Evolutionary conservation across 2,113 vertebrate species (phyloP), one percentile per base, ranked within the genome.

Genomic region (Eulemur rufifrons): DNA sequence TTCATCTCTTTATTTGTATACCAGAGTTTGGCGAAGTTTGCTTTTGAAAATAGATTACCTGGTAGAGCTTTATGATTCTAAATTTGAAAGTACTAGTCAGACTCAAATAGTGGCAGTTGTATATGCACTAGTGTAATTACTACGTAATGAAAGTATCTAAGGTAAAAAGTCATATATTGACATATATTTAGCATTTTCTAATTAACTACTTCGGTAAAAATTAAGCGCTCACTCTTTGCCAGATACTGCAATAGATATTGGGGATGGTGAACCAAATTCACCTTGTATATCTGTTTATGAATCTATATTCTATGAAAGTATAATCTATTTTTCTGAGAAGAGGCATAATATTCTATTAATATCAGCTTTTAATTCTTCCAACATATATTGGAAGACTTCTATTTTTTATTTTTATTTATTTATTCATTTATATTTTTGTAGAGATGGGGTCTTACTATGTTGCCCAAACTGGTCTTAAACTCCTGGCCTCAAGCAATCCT

Each of bases 171-270:
- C 50, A 39, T 34, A 78, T 91, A 34, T 17, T 90, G 76, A 77
- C 14, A 73, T 84, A 29, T 39, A 89, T 56, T 81, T 90, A 34
- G 39, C 29, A 92, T 76, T 64, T 92, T 90, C 64, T 87, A 71
- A 80, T 94, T 94, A 83, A 64, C 64, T 76, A 61, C 29, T 52
- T 94, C 39, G n/a, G 52, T 90, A 54, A 77, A 66, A 89, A 63
- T 63, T 34, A 85, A 91, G n/a, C 6, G 3, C 25, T 10, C 11
- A 37, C 8, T 59, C 64, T 94, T 94, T 87, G 20, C 15, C 45
- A 71, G 37, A 18, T 93, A 59, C 3, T 71, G 12, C 37, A 84
- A 10, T 87, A 76, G 37, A 18, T 64, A 13, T 56, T 84, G 12
- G 8, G 34, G 37, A 76, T 34, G 17, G 7, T 20, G n/a, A 90